Evolutionary conservation across 2,888 invertebrate species (phyloP).

Genomic region (Azorinus chamasolen): DNA sequence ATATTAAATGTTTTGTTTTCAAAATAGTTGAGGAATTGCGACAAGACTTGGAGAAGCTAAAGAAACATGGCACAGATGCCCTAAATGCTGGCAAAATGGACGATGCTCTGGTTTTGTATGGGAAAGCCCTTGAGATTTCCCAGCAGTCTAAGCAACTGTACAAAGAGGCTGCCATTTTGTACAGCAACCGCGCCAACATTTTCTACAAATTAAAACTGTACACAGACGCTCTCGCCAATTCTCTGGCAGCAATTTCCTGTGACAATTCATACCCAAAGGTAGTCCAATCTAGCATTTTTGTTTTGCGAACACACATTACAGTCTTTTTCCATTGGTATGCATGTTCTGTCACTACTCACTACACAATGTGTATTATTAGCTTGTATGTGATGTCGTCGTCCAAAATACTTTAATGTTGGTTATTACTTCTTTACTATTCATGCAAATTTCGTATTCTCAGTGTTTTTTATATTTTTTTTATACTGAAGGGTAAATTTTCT

Average conservation of each 20-base stretch:
- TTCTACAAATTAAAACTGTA: constrained; percentile 39
- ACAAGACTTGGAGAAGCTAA: constrained; percentile 52
- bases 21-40: constrained; percentile 60
- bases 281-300: no score
- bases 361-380: no score
- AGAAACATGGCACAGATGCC: constrained; percentile 64
- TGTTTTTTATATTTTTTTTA: no score
- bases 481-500: no score
- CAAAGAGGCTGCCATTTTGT: constrained; percentile 65
- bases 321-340: no score
- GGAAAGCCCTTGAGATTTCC: constrained; percentile 54
- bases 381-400: no score
- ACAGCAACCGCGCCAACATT: constrained; percentile 69
- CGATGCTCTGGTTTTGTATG: constrained; percentile 60
- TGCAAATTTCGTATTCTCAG: no score
- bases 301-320: no score
- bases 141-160: constrained; percentile 43
- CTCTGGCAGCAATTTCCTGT: constrained; percentile 53
- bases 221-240: constrained; percentile 56
- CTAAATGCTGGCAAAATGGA: constrained; percentile 44
- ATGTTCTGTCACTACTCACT: no score
- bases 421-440: no score
- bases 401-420: no score
- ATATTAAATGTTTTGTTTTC: not conserved
- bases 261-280: constrained; percentile 67